phyloP scores from a whole-genome alignment of 2,888 invertebrate species.

The Drosophila kambysellisi region DNA sequence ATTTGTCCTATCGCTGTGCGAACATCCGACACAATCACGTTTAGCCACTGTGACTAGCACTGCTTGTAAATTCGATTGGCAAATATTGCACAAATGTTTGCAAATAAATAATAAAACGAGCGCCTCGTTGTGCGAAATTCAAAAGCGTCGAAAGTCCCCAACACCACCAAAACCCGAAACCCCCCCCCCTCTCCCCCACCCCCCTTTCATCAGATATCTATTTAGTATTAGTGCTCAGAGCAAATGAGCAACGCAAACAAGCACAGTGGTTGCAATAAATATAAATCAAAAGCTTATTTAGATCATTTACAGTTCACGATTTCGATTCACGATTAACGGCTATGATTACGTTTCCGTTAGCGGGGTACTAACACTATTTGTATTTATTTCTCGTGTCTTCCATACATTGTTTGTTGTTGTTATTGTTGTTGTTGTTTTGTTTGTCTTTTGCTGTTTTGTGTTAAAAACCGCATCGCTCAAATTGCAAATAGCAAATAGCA shows the following conservation, averaged over 20 bases:
- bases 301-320: slow-evolving; percentile 30
- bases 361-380: background rate
- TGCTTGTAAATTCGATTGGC: slow-evolving; percentile 66
- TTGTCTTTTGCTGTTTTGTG: slow-evolving; percentile 71
- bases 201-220: background rate
- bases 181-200: background rate
- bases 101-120: slow-evolving; percentile 67
- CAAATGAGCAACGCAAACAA: slow-evolving; percentile 26
- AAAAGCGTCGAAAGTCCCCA: background rate
- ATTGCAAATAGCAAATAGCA: slow-evolving; percentile 33
- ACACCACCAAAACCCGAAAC: background rate
- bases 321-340: background rate
- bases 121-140: slow-evolving; percentile 46
- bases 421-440: slow-evolving; percentile 36
- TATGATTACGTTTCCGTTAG: background rate
- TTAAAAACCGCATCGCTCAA: slow-evolving; percentile 50
- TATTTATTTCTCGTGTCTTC: slow-evolving; percentile 27
- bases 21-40: slow-evolving; percentile 61
- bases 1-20: slow-evolving; percentile 19
- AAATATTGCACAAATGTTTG: slow-evolving; percentile 69
- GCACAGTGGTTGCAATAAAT: slow-evolving; percentile 20
- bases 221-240: background rate
- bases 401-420: background rate
- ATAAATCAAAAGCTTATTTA: slow-evolving; percentile 64
- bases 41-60: slow-evolving; percentile 31